These are phyloP conservation scores for Dermatophagoides farinae DNA, from an alignment of 1,140 invertebrate genomes.

Conservation along the genomic window DNA sequence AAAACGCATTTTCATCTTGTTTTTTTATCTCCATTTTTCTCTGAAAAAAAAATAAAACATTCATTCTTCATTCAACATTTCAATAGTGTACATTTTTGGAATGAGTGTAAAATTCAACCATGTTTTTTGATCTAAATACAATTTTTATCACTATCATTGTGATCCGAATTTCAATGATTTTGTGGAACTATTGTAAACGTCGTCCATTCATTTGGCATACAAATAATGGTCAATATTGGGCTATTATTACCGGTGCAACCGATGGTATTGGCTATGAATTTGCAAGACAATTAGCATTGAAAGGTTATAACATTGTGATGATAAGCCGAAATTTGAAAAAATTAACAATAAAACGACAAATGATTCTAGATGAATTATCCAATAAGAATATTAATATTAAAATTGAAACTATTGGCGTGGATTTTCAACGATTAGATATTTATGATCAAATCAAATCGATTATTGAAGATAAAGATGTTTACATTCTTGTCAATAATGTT, in stretches of 20 bases:
- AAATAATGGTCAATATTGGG: conserved; percentile 18
- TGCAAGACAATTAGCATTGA: conserved; percentile 51
- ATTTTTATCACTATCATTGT: too few relatives aligned
- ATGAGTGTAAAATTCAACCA: too few relatives aligned
- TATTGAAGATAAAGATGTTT: not conserved
- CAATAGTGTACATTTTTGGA: too few relatives aligned
- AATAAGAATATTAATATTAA: not conserved
- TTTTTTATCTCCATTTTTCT: too few relatives aligned
- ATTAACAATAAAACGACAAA: conserved; percentile 28
- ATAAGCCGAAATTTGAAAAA: conserved; percentile 65
- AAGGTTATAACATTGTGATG: conserved; percentile 62
- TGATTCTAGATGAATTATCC: not conserved
- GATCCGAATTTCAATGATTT: too few relatives aligned
- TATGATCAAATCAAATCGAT: not conserved
- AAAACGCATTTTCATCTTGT: too few relatives aligned
- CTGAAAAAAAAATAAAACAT: too few relatives aligned
- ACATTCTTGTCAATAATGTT: conserved; percentile 15
- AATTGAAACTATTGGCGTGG: not conserved
- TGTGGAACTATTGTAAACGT: too few relatives aligned
- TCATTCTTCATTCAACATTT: too few relatives aligned
- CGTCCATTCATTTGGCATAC: conserved; percentile 20
- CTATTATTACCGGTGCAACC: conserved; percentile 67
- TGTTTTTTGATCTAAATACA: too few relatives aligned
- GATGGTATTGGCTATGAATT: conserved; percentile 76
- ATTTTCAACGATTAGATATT: not conserved